Base-by-base conservation (phyloP, 2,888 invertebrate species). In the Aleiodes testaceus region DNA sequence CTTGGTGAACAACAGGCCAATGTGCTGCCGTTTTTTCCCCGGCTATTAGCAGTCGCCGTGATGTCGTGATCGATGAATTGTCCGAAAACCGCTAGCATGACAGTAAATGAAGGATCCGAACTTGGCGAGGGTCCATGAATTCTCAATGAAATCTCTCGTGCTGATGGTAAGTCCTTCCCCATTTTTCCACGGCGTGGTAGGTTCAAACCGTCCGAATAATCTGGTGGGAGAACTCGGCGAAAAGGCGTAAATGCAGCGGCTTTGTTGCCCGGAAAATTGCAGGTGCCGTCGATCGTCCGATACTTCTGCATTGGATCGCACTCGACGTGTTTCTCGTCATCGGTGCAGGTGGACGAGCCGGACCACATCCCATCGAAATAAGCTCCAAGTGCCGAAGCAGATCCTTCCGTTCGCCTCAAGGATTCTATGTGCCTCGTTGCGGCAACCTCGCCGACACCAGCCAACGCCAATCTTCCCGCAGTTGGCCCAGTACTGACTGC, bases 21-120 rank as follows among this genome's bases (percentile, higher is more conserved):
- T 0, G 93, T 90, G 9, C 89, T 90, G 45, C 93, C 93, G 82
- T 95, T 92, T 67, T 88, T 79, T 88, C 94, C 93, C 82, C 92
- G 92, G 78, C 91, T 93, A 6, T 94, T 87, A 0, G 95, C 95
- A 0, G 95, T 96, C 5, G 95, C 94, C 0, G 95, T 95, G 69
- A 96, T 92, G 78, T 96, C 96, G 78, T 96, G 96, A 85, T 96
- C 95, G 12, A 96, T 82, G 87, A 97, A 96, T 88, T 96, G 96
- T 0, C 96, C 96, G 91, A 95, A 96, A 3, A 95, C 93, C 0
- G 96, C 95, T 73, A 96, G 85, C 93, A 96, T 94, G 0, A 95
- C 94, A 0, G 95, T 93, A 84, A 95, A 94, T 76, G 91, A 89
- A 0, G 92, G 91, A 86, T 95, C 95, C 61, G 92, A 92, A 45